Conservation (phyloP, 2,113 vertebrate genomes). For the Boulengeromyrus knoepffleri region DNA sequence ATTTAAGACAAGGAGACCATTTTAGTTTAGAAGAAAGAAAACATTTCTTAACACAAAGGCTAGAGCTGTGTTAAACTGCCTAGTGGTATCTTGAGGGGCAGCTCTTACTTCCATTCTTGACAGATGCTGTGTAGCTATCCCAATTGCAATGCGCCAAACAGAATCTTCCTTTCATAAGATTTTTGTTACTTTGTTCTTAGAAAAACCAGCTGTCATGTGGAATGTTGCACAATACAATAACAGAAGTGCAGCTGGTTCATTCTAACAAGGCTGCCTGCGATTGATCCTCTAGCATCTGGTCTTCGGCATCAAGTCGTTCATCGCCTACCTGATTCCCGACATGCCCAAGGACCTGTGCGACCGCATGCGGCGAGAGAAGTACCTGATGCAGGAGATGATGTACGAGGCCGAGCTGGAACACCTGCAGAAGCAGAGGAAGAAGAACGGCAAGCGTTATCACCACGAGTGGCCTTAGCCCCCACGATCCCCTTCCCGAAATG, state of each 20-base stretch:
- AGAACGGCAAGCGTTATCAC: constrained; percentile 88
- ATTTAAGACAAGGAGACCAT: not conserved
- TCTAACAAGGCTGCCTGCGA: constrained; percentile 60
- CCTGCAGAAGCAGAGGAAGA: constrained; percentile 86
- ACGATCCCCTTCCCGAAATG: not conserved
- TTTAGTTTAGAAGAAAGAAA: not conserved
- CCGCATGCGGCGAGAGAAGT: constrained; percentile 93
- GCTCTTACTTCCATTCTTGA: not conserved
- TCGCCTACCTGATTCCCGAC: constrained; percentile 95
- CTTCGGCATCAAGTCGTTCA: constrained; percentile 92
- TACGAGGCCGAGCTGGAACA: constrained; percentile 94
- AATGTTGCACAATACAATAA: not conserved
- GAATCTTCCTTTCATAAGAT: not conserved
- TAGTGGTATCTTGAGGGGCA: not conserved
- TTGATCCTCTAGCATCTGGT: constrained; percentile 81
- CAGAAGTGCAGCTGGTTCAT: not conserved
- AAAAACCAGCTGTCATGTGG: not conserved
- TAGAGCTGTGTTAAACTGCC: no score
- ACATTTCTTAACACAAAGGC: not conserved
- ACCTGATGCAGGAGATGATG: constrained; percentile 98
- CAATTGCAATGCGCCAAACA: not conserved
- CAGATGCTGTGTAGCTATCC: not conserved
- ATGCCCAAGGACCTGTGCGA: constrained; percentile 94
- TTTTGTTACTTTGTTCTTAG: not conserved
- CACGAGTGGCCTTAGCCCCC: constrained; percentile 91